phyloP scores from a whole-genome alignment of 2,113 vertebrate genomes.

The Lophura nycthemera region DNA sequence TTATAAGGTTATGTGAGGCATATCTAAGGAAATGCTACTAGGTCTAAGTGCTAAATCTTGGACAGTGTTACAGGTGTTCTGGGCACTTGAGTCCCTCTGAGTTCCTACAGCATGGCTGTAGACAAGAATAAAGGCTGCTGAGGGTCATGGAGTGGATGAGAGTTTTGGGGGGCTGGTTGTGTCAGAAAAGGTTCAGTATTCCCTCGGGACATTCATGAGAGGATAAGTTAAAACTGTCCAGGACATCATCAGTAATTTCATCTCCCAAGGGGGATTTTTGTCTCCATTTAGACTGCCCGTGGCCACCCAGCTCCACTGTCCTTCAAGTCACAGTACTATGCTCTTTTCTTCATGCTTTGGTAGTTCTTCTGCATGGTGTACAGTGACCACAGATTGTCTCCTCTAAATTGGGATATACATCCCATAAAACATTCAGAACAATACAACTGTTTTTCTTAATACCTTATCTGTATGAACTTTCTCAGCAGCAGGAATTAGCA shows the following conservation, averaged over 20 bases:
- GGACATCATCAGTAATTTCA: not conserved
- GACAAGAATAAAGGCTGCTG: fast-evolving
- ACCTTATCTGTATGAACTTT: not conserved
- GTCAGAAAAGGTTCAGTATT: not conserved
- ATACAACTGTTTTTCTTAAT: not conserved
- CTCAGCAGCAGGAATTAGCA: not conserved
- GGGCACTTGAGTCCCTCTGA: not conserved
- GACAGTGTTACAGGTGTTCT: fast-evolving
- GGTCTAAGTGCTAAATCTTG: not conserved
- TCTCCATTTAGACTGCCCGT: too few species aligned
- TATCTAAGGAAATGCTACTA: not conserved
- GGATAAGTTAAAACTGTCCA: fast-evolving
- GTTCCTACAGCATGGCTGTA: fast-evolving
- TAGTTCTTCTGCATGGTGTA: not conserved
- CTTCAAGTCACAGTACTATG: not conserved
- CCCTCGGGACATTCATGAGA: not conserved
- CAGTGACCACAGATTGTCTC: not conserved
- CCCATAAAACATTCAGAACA: not conserved
- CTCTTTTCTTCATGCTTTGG: not conserved
- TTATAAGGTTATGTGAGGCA: not conserved
- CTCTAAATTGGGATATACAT: too few species aligned
- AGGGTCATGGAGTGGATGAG: not conserved
- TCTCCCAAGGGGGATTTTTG: not conserved
- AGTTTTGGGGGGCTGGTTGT: fast-evolving
- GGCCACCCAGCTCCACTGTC: not conserved